These are phyloP conservation scores for Epinephelus coioides DNA, from an alignment of 2,797 vertebrate species.

Conservation along the genomic window DNA sequence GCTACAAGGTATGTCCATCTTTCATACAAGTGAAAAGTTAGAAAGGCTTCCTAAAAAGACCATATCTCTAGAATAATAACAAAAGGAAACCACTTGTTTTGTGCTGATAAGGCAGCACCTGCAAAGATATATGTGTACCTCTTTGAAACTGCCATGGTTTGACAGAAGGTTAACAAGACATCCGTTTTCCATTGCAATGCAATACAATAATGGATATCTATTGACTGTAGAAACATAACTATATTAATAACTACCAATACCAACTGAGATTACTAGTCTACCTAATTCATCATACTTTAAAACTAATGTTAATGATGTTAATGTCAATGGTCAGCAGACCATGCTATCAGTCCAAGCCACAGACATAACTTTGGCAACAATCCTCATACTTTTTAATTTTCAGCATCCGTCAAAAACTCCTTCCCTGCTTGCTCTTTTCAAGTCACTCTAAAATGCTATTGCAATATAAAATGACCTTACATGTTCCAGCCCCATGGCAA, in stretches of 20 bases:
- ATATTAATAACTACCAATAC: no score
- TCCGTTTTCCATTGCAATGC: not conserved
- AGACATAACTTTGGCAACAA: not conserved
- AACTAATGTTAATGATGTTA: not conserved
- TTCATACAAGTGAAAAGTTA: not conserved
- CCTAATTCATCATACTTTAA: not conserved
- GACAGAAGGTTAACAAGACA: not conserved
- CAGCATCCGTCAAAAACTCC: not conserved
- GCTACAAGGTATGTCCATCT: not conserved
- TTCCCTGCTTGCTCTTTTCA: not conserved
- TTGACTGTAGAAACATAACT: not conserved
- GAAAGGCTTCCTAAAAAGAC: not conserved
- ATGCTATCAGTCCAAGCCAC: not conserved
- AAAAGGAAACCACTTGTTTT: not conserved
- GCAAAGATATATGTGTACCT: not conserved
- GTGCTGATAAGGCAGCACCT: not conserved
- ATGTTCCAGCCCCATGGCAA: not conserved
- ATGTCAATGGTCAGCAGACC: not conserved
- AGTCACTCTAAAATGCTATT: slow-evolving; percentile 16
- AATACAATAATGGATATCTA: not conserved
- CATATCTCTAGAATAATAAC: not conserved
- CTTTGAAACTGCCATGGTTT: not conserved
- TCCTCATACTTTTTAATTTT: not conserved
- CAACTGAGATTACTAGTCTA: not conserved
- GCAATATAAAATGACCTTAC: slow-evolving; percentile 19